phyloP scores from a whole-genome alignment of 2,888 invertebrate genomes.

The Philereme vetulata region DNA sequence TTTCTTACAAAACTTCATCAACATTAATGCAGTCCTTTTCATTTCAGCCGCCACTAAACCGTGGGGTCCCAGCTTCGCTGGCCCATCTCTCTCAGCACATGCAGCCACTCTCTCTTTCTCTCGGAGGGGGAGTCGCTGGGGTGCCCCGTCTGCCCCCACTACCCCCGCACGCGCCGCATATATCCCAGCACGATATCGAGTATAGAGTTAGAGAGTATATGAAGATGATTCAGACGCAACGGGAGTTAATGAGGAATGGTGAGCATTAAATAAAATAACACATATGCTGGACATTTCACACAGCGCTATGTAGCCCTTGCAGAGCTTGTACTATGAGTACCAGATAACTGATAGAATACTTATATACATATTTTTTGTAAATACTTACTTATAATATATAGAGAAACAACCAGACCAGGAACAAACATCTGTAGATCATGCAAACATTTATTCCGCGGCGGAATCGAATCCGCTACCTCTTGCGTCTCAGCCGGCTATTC shows the following conservation, averaged over 20 bases:
- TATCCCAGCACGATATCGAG: conserved; percentile 89
- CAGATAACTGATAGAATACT: too few species aligned
- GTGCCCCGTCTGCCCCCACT: conserved; percentile 85
- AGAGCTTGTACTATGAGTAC: too few species aligned
- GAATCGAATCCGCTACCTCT: too few species aligned
- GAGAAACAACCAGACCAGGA: too few species aligned
- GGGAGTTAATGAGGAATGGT: conserved; percentile 74
- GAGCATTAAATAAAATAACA: too few species aligned
- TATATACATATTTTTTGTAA: too few species aligned
- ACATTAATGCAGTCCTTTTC: conserved; percentile 37
- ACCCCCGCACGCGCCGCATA: conserved; percentile 81
- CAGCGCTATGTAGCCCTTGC: too few species aligned
- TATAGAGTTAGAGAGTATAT: conserved; percentile 91
- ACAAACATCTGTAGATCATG: too few species aligned
- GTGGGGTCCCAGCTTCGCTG: conserved; percentile 84
- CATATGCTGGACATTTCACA: too few species aligned
- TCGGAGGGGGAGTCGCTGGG: conserved; percentile 79
- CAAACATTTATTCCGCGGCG: too few species aligned
- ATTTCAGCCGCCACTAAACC: conserved; percentile 76
- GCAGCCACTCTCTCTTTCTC: conserved; percentile 90
- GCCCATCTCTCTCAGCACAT: conserved; percentile 85
- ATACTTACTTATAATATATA: too few species aligned
- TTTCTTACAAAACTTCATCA: conserved; percentile 20
- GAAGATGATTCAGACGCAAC: conserved; percentile 85
- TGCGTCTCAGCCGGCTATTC: too few species aligned